Evolutionary conservation across 2,797 vertebrate genomes (phyloP).

Genomic region (Sebastes taczanowskii): DNA sequence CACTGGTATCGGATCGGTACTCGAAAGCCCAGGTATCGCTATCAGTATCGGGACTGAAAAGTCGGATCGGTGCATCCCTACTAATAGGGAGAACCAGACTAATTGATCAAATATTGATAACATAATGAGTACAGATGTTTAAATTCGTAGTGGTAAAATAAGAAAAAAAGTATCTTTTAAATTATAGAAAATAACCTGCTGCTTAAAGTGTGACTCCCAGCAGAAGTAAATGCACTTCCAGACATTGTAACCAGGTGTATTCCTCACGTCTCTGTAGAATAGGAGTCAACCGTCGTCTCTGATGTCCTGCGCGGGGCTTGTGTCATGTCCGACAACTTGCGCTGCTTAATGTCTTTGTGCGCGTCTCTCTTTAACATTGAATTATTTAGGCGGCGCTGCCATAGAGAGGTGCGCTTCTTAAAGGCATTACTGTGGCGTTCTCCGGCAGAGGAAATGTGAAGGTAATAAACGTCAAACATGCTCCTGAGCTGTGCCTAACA

Average conservation of each 20-base stretch:
- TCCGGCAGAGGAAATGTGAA: slow-evolving; percentile 79
- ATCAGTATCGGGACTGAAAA: too few species aligned
- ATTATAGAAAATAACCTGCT: slow-evolving; percentile 1
- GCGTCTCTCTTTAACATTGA: slow-evolving; percentile 80
- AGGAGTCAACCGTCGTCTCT: slow-evolving; percentile 51
- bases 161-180: background rate
- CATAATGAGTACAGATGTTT: slow-evolving; percentile 5
- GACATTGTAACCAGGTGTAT: slow-evolving; percentile 23
- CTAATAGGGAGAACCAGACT: background rate
- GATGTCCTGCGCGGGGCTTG: slow-evolving; percentile 75
- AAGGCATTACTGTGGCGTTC: slow-evolving; percentile 75
- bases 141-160: background rate
- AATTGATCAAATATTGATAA: slow-evolving; percentile 49
- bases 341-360: slow-evolving; percentile 79
- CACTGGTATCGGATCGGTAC: too few species aligned
- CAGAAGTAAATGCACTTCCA: background rate
- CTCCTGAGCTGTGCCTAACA: slow-evolving; percentile 82
- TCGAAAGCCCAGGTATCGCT: too few species aligned
- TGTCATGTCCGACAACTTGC: slow-evolving; percentile 84
- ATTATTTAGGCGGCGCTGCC: slow-evolving; percentile 86
- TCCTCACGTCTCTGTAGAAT: slow-evolving; percentile 6
- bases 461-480: slow-evolving; percentile 84
- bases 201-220: background rate
- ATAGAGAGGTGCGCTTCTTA: slow-evolving; percentile 79
- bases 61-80: too few species aligned